These are phyloP conservation scores for Pionites leucogaster DNA, from an alignment of 2,113 vertebrate species.

Conservation along the genomic window DNA sequence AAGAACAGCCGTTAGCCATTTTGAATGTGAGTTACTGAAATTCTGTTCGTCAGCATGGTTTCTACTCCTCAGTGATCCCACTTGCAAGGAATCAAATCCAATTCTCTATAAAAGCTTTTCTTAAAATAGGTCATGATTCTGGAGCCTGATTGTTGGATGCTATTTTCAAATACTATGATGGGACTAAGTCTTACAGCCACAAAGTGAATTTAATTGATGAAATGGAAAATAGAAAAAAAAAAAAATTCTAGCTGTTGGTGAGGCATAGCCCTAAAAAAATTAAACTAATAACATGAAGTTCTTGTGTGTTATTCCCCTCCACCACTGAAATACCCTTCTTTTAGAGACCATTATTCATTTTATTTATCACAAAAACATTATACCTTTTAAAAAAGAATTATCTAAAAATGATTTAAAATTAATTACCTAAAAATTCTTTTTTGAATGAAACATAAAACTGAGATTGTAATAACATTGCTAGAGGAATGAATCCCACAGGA, in stretches of 20 bases:
- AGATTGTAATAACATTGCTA: background rate
- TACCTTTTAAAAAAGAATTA: background rate
- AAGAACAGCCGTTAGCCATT: background rate
- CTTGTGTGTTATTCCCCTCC: background rate
- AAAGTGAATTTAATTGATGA: background rate
- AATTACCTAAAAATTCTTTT: background rate
- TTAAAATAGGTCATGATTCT: background rate
- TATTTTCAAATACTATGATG: background rate
- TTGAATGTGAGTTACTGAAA: background rate
- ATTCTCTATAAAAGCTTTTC: background rate
- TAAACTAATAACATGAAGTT: background rate
- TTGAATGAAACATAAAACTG: background rate
- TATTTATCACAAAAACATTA: background rate
- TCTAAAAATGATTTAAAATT: background rate
- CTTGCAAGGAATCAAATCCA: background rate
- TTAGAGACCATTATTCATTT: background rate
- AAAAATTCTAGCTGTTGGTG: background rate
- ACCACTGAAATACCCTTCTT: background rate
- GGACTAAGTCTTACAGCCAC: background rate
- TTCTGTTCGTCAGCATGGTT: background rate
- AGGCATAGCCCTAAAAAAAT: background rate
- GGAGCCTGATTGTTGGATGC: background rate
- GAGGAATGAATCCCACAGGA: background rate
- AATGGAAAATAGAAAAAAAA: background rate
- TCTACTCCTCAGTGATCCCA: background rate